Evolutionary conservation across 2,888 invertebrate species (phyloP).

Genomic region (Sinhomidia bicolor): DNA sequence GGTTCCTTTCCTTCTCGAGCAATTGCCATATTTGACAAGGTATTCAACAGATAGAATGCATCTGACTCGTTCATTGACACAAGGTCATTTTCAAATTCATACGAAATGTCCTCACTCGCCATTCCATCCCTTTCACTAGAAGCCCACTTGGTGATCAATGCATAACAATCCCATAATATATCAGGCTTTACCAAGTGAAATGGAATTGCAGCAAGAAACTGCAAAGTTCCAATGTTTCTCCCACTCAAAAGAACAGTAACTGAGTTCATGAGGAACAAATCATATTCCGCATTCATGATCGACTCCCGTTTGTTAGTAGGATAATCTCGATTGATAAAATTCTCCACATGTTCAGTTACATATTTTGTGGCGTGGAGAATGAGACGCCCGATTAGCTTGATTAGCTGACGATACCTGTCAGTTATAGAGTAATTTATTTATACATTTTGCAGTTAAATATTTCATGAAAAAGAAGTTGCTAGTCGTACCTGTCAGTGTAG

Average conservation of each 20-base stretch:
- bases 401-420: slow-evolving; percentile 78
- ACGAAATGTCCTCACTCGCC: slow-evolving; percentile 77
- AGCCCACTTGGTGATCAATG: slow-evolving; percentile 81
- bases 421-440: too few relatives aligned
- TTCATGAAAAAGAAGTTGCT: background rate
- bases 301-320: slow-evolving; percentile 83
- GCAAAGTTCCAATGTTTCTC: slow-evolving; percentile 89
- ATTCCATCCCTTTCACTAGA: slow-evolving; percentile 79
- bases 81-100: slow-evolving; percentile 86
- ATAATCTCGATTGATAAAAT: slow-evolving; percentile 81
- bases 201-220: slow-evolving; percentile 90
- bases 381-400: slow-evolving; percentile 86
- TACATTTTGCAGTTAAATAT: too few relatives aligned
- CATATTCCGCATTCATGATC: slow-evolving; percentile 87
- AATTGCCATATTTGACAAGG: slow-evolving; percentile 91
- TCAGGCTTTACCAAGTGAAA: slow-evolving; percentile 85
- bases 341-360: slow-evolving; percentile 87
- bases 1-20: slow-evolving; percentile 85
- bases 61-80: slow-evolving; percentile 87
- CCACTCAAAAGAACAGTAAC: slow-evolving; percentile 88
- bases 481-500: slow-evolving; percentile 84
- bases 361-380: slow-evolving; percentile 88
- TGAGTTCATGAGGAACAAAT: slow-evolving; percentile 87
- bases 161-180: slow-evolving; percentile 87
- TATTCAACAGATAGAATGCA: slow-evolving; percentile 89